A percentile compares a stretch with the other conserved stretches of the same genome.
Evolutionary conservation across 1,140 invertebrate genomes (phyloP).

Genomic region (Aphelinus certus): DNA sequence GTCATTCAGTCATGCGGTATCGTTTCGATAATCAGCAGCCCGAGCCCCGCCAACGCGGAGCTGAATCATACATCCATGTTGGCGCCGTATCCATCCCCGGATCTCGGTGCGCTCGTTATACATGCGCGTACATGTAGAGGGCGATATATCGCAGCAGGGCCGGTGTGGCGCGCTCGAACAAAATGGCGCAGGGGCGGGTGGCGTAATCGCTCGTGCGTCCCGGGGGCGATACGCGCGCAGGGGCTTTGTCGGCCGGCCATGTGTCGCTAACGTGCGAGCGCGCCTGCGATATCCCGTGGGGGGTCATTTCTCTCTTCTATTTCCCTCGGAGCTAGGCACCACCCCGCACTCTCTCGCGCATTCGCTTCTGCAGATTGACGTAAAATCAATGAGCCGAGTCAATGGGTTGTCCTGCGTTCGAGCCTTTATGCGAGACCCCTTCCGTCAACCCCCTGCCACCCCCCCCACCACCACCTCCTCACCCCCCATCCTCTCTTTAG

Average conservation of each 20-base stretch:
- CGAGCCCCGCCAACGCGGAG: background rate
- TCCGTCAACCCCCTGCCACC: background rate
- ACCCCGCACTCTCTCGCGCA: slow-evolving; percentile 45
- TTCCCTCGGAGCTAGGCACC: slow-evolving; percentile 57
- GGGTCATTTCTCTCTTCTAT: slow-evolving; percentile 67
- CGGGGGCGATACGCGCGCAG: slow-evolving; percentile 48
- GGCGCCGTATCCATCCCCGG: too few relatives aligned
- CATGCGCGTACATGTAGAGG: too few relatives aligned
- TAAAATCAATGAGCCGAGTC: slow-evolving; percentile 68
- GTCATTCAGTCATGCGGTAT: too few relatives aligned
- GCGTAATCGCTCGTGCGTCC: slow-evolving; percentile 29
- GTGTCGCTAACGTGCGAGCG: slow-evolving; percentile 58
- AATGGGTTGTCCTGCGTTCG: slow-evolving; percentile 56
- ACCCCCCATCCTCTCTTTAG: too few relatives aligned
- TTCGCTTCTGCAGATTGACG: slow-evolving; percentile 58
- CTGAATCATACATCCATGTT: too few relatives aligned
- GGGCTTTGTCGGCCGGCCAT: slow-evolving; percentile 62
- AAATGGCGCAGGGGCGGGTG: slow-evolving; percentile 53
- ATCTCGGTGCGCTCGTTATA: too few relatives aligned
- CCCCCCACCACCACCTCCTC: background rate
- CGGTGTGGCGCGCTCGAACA: slow-evolving; percentile 1
- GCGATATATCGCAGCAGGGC: background rate
- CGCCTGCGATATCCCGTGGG: slow-evolving; percentile 58
- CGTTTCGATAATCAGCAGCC: background rate
- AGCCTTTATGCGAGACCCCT: too few relatives aligned